Evolutionary conservation across 2,888 invertebrate species (phyloP), one percentile per base, ranked within the genome.

Genomic region (Sclerodermus sp.): DNA sequence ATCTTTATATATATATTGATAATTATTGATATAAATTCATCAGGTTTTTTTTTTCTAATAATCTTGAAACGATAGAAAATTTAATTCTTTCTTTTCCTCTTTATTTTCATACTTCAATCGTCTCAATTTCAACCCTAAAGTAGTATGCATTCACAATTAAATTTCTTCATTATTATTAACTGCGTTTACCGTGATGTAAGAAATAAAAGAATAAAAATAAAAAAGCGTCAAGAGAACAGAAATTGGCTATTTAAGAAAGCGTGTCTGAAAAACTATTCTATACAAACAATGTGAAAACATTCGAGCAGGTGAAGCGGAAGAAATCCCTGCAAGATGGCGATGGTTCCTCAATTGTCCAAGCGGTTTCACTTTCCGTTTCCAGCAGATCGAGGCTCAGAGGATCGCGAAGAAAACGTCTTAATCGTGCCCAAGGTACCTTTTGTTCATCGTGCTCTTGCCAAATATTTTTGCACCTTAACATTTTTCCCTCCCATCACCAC

Each of bases 301-400:
- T 17, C 53, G 62, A 64, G 60, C 68, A 76, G 75, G 72, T 76
- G 74, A 76, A 73, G 74, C 71, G 66, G 72, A 64, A 62, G 65
- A 69, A 70, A 67, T 49, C 58, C 47, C 55, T 65, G 50, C 67
- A 61, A 63, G 64, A 64, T 60, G 55, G 38, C 53, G 59, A 60
- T 47, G 60, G 55, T 46, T 51, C 63, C 29, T 55, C 66, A 52
- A 61, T 62, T 62, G 53, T 60, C 51, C 55, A 61, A 18, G 14
- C 39, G 60, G 55, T 57, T 60, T 58, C 53, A 54, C 59, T 63
- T 55, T 53, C 62, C 54, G 58, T 66, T 60, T 56, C 62, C 62
- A 57, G 59, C 52, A 67, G 55, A 50, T 54, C 64, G 53, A 67
- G 60, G 62, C 38, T 47, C 49, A 66, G 65, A 54, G 58, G 63